These are phyloP conservation scores for Cladopsammia gracilis DNA, from an alignment of 64 coral and sea anemone species.

Conservation along the genomic window DNA sequence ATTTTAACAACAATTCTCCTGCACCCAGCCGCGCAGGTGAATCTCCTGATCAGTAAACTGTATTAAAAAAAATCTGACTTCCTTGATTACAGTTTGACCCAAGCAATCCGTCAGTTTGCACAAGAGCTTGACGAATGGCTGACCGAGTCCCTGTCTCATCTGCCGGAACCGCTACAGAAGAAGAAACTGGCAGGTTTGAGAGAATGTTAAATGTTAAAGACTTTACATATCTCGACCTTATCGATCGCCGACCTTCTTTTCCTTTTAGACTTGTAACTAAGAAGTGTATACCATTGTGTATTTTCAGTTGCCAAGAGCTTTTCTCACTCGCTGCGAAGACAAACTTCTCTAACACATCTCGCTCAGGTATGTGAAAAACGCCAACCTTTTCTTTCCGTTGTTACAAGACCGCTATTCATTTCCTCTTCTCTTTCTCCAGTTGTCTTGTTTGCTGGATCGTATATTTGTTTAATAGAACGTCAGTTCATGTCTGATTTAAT, in stretches of 20 bases:
- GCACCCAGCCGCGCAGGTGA: too few species aligned
- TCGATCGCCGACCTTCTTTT: background rate
- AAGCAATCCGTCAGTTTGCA: conserved; percentile 99
- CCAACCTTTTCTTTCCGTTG: background rate
- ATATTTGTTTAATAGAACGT: background rate
- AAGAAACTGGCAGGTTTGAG: conserved; percentile 83
- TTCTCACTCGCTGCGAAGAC: conserved; percentile 92
- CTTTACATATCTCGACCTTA: background rate
- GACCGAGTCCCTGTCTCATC: conserved; percentile 89
- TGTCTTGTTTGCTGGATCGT: background rate
- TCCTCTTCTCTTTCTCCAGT: background rate
- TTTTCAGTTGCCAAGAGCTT: conserved; percentile 97
- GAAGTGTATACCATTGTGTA: background rate
- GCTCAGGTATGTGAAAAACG: conserved; percentile 73
- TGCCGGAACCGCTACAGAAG: conserved; percentile 87
- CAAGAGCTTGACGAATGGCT: conserved; percentile 91
- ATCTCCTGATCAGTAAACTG: background rate
- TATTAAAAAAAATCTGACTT: background rate
- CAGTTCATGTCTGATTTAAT: background rate
- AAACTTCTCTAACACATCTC: conserved; percentile 96
- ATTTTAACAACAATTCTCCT: too few species aligned
- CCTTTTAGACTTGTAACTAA: background rate
- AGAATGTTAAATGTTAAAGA: background rate
- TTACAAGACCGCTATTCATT: too few species aligned
- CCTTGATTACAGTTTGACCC: conserved; percentile 81